Conservation (phyloP, 2,113 vertebrate genomes). For the Microcebus jonahi region DNA sequence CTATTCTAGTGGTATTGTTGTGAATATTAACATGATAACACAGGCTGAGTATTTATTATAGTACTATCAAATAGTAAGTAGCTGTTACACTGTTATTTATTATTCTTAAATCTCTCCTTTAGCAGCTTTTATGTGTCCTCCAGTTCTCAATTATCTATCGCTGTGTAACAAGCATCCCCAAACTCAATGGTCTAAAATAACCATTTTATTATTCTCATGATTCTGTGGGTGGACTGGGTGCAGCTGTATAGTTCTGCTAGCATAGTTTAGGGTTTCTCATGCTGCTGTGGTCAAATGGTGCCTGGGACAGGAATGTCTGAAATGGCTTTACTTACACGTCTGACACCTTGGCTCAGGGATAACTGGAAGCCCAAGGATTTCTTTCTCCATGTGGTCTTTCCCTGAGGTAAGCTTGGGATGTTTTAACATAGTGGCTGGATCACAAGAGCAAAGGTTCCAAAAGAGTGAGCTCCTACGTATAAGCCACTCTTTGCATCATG, state of each 20-base stretch:
- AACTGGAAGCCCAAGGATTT: not conserved
- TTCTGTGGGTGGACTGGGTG: not conserved
- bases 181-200: not conserved
- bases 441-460: not conserved
- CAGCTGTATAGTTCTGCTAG: not conserved
- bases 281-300: not conserved
- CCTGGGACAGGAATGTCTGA: not conserved
- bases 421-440: not conserved
- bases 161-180: not conserved
- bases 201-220: not conserved
- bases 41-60: not conserved
- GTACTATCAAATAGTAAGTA: not conserved
- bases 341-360: not conserved
- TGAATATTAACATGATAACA: not conserved
- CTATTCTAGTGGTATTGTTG: not conserved
- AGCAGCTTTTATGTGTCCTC: not conserved
- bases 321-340: not conserved
- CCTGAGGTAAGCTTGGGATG: not conserved
- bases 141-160: not conserved
- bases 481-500: not conserved
- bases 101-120: not conserved
- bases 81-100: not conserved
- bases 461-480: not conserved
- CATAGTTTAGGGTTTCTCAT: not conserved
- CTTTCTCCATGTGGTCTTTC: not conserved